phyloP scores from a whole-genome alignment of 2,888 invertebrate species.

The Hyposoter didymator region DNA sequence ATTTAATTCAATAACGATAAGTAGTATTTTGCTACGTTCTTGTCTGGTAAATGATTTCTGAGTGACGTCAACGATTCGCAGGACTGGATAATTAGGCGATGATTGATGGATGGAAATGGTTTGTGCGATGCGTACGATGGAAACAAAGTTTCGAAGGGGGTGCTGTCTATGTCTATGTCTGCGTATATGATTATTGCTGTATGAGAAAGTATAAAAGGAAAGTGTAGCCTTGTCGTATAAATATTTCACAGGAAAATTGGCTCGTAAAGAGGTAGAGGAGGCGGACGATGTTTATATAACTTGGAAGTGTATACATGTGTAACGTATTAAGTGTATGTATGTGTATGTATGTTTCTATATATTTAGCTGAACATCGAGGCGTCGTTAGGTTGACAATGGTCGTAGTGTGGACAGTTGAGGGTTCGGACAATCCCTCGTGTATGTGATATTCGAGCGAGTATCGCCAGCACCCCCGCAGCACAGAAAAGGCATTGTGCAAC shows the following conservation, averaged over 20 bases:
- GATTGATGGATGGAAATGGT: slow-evolving; percentile 49
- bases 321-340: background rate
- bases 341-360: slow-evolving; percentile 30
- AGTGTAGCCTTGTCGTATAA: slow-evolving; percentile 70
- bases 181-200: background rate
- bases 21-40: slow-evolving; percentile 32
- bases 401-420: slow-evolving; percentile 54
- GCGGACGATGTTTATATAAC: slow-evolving; percentile 48
- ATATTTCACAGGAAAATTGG: slow-evolving; percentile 77
- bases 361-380: slow-evolving; percentile 70
- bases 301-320: background rate
- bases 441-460: slow-evolving; percentile 4
- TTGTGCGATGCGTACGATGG: slow-evolving; percentile 2
- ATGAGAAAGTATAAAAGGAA: slow-evolving; percentile 44
- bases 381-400: slow-evolving; percentile 76
- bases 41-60: slow-evolving; percentile 24
- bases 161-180: background rate
- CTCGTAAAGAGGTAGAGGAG: slow-evolving; percentile 74
- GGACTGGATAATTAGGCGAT: slow-evolving; percentile 54
- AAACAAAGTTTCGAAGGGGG: slow-evolving; percentile 7
- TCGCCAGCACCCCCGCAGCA: slow-evolving; percentile 64
- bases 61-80: slow-evolving; percentile 33
- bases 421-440: slow-evolving; percentile 36
- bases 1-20: slow-evolving; percentile 63
- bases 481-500: slow-evolving; percentile 72